Evolutionary conservation across 1,140 invertebrate genomes (phyloP), one percentile per base, ranked within the genome.

Genomic region (Goniozus legneri): DNA sequence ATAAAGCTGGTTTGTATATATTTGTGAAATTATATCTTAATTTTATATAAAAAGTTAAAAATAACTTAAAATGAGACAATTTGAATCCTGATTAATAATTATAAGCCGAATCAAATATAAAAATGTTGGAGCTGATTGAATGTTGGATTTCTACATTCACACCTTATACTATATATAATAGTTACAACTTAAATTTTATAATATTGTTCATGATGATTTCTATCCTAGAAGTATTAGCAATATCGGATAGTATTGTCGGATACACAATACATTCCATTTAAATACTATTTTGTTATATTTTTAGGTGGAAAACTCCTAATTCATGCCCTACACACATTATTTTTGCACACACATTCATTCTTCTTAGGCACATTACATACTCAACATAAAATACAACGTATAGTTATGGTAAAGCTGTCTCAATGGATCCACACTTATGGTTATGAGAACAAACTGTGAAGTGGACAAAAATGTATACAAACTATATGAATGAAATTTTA

Each of bases 361-460:
- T 43, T 63, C 56, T 64, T 60, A 67, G 64, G 62, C 64, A 66
- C 65, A 65, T 50, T 57, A 62, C 59, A 63, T 57, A 57, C 60
- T 57, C 48, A 44, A 63, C 56, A 62, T 57, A 59, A 54, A 59
- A 54, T 59, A 62, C 59, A 61, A 58, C 52, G 10, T 27, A 58
- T 59, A 60, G 54, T 61, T 47, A 61, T 50, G 46, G 43, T 44
- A 31, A 45, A 43, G 55, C 53, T 52, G 55, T 61, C 59, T 61
- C 45, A 48, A 60, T 50, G 27, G 43, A 44, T 56, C 50, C 58
- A 50, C 57, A 45, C 35, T 51, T 45, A 54, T 35, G 47, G 20
- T 54, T 58, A 50, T 45, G 34, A 41, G 56, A 54, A 34, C 56
- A 54, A 50, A 31, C 31, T 48, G 41, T 45, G 54, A 51, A 58